phyloP scores from a whole-genome alignment of 1,140 invertebrate genomes.

The Caenorhabditis briggsae region DNA sequence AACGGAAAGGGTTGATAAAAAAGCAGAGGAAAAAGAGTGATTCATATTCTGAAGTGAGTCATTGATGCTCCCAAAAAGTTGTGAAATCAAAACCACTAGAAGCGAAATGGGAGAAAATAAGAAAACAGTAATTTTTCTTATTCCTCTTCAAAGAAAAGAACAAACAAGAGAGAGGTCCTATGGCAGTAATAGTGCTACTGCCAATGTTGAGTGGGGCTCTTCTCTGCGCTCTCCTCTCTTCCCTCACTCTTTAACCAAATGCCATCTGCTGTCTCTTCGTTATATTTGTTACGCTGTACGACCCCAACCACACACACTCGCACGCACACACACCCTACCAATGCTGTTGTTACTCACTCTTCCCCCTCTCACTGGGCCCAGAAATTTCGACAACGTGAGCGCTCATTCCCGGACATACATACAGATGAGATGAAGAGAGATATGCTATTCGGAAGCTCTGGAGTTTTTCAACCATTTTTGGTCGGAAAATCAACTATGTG shows the following conservation, averaged over 20 bases:
- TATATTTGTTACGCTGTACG: constrained; percentile 40
- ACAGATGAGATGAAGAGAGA: no score
- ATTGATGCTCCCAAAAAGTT: neutral
- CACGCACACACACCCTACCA: neutral
- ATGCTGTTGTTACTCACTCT: constrained; percentile 24
- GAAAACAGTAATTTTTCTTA: constrained; percentile 12
- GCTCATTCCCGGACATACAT: no score
- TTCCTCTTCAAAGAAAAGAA: neutral
- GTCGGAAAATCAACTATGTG: no score
- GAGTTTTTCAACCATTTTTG: no score
- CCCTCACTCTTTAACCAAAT: neutral
- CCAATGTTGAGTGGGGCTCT: constrained; percentile 10
- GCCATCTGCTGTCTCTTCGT: constrained; percentile 21
- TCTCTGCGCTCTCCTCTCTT: neutral
- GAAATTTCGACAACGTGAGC: neutral
- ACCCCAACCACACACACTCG: neutral
- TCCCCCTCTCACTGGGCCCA: neutral
- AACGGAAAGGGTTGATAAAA: neutral
- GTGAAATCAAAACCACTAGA: neutral
- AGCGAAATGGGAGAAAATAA: neutral
- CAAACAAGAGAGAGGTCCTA: constrained; percentile 1
- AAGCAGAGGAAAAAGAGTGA: neutral
- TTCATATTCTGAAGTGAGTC: neutral
- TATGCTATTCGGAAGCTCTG: no score
- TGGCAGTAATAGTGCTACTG: constrained; percentile 38